phyloP scores from a whole-genome alignment of 2,888 invertebrate genomes.

The Pyralis farinalis region DNA sequence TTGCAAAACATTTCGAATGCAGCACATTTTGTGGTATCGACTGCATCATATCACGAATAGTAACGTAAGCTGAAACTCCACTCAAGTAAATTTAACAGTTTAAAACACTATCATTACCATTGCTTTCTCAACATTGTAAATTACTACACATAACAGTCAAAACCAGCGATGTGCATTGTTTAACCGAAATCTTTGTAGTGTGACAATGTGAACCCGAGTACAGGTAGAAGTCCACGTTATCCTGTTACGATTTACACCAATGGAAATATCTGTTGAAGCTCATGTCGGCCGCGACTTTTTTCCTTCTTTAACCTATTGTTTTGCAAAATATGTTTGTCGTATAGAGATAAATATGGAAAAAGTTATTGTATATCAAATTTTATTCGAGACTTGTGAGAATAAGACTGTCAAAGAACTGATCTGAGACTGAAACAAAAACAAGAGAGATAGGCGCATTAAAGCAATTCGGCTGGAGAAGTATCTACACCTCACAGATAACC shows the following conservation, averaged over 20 bases:
- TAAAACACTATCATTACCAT: conserved; percentile 15
- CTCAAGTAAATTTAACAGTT: neutral
- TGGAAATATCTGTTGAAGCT: conserved; percentile 58
- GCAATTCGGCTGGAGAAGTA: too few relatives aligned
- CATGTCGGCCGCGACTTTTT: conserved; percentile 51
- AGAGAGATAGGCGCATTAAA: too few relatives aligned
- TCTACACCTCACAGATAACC: too few relatives aligned
- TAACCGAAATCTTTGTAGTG: conserved; percentile 23
- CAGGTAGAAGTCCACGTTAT: conserved; percentile 45
- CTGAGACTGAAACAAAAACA: too few relatives aligned
- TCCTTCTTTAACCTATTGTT: conserved; percentile 49
- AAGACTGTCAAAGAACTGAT: neutral
- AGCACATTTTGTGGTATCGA: conserved; percentile 4
- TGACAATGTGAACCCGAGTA: conserved; percentile 38
- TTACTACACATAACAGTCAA: neutral
- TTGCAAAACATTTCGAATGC: neutral
- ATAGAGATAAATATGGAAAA: neutral
- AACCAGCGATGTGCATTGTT: conserved; percentile 13
- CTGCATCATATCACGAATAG: conserved; percentile 11
- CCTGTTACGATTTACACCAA: conserved; percentile 73
- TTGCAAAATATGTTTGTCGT: conserved; percentile 34
- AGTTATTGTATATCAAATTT: neutral
- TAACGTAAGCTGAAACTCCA: neutral
- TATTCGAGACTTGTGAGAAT: neutral
- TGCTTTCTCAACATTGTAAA: conserved; percentile 3